Evolutionary conservation across 2,113 vertebrate species (phyloP), one percentile per base, ranked within the genome.

Genomic region (Myiagra hebetior): DNA sequence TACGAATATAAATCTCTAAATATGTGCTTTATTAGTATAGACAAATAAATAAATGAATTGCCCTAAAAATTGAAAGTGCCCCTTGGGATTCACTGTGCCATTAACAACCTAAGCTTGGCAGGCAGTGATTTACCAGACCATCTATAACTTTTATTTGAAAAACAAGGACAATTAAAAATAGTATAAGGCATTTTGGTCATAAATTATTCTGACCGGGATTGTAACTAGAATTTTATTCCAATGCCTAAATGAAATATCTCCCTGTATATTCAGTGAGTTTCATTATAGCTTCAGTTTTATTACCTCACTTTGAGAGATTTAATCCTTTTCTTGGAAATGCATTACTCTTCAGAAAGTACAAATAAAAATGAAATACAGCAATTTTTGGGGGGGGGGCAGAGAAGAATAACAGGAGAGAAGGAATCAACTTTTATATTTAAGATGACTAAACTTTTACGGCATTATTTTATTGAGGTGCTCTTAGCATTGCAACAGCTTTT

Each of bases 141-240:
- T 95, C 68, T 85, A 88, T 95, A 95, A 96, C 42, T 91, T 96
- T 82, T 75, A 89, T 95, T 84, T 83, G 79, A 95, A 95, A 97
- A 96, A 93, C 87, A 97, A 93, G 94, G 77, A 76, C 90, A 96
- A 97, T 97, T 97, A 97, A 97, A 97, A 96, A 80, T 85, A 85
- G 59, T 76, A 70, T 85, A 65, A 93, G 87, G 68, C 59, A 35
- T 89, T 89, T 89, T 87, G 74, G 87, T 81, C 70, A 95, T 97
- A 91, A 97, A 96, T 97, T 96, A 97, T 97, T 97, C 92, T 85
- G 91, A 89, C 89, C 91, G 93, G 74, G 46, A 91, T 85, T 93
- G 82, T 84, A 95, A 95, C 84, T 46, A 67, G 69, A 87, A 69
- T 95, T 97, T 97, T 96, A 92, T 95, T 93, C 33, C 74, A 78